Conservation (phyloP, 2,113 vertebrate species). For the Panthera uncia region DNA sequence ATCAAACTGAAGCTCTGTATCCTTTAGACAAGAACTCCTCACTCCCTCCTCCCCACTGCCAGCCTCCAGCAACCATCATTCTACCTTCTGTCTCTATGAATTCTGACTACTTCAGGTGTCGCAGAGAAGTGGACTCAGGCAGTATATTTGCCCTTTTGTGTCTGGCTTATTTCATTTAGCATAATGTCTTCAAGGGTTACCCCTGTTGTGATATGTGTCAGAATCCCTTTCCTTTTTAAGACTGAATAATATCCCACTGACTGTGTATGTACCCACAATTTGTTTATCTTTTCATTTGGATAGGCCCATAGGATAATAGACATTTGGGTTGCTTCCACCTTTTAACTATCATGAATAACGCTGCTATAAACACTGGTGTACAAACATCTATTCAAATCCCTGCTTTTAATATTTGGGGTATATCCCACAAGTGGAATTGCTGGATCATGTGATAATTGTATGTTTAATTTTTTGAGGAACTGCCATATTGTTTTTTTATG, state of each 20-base stretch:
- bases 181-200: not conserved
- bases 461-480: slow-evolving; percentile 5
- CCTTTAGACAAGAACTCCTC: not conserved
- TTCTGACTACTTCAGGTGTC: not conserved
- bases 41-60: not conserved
- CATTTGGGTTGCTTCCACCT: not conserved
- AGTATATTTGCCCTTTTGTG: not conserved
- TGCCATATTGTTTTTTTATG: not conserved
- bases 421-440: not conserved
- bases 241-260: not conserved
- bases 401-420: not conserved
- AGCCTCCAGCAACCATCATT: not conserved
- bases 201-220: not conserved
- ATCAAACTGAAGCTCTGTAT: not conserved
- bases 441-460: not conserved
- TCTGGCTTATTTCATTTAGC: not conserved
- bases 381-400: not conserved
- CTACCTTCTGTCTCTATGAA: not conserved
- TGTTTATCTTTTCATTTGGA: not conserved
- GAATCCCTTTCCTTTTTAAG: slow-evolving; percentile 6
- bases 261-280: not conserved
- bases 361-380: not conserved
- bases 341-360: not conserved
- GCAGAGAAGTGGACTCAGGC: not conserved
- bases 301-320: not conserved